phyloP scores from a whole-genome alignment of 2,797 vertebrate genomes.

The Thripadectes ignobilis region DNA sequence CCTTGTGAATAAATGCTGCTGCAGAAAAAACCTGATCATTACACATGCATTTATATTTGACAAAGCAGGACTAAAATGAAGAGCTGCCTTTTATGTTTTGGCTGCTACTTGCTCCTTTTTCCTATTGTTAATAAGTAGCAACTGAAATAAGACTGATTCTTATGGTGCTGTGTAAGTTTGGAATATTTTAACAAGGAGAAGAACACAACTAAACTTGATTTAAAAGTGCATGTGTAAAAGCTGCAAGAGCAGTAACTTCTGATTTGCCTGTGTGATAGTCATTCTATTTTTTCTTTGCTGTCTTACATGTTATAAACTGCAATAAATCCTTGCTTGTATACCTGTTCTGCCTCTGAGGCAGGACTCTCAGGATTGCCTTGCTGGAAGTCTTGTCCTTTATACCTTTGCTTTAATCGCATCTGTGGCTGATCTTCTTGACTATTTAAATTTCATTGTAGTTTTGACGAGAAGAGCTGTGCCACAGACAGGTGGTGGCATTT shows the following conservation, averaged over 20 bases:
- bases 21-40: accelerated
- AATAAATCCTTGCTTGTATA: background rate
- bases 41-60: background rate
- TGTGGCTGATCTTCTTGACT: background rate
- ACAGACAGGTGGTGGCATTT: background rate
- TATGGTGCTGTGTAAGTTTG: background rate
- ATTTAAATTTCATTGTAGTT: background rate
- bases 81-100: background rate
- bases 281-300: background rate
- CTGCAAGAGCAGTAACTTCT: background rate
- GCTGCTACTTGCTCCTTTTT: background rate
- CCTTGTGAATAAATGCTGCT: background rate
- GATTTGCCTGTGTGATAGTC: background rate
- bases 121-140: background rate
- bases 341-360: background rate
- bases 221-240: background rate
- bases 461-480: background rate
- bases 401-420: background rate
- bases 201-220: background rate
- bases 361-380: background rate
- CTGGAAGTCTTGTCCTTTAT: background rate
- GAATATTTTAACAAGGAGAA: background rate
- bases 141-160: background rate
- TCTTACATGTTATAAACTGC: background rate
- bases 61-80: background rate